phyloP scores from a whole-genome alignment of 2,797 vertebrate species.

The Threskiornis aethiopicus region DNA sequence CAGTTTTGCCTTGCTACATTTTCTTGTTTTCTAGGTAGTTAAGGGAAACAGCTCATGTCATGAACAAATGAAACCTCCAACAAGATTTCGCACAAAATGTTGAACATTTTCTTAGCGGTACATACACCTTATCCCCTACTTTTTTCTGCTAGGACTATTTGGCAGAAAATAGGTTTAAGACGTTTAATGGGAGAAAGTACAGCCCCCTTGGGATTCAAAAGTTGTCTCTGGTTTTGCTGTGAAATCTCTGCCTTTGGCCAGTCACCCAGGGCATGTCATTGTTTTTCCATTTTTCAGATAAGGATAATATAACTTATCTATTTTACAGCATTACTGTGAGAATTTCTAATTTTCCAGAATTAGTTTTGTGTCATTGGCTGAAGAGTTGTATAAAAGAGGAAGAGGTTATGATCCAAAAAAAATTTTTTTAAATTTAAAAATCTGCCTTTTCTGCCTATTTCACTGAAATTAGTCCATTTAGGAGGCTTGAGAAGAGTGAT shows the following conservation, averaged over 20 bases:
- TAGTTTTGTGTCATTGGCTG: neutral
- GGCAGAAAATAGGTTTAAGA: neutral
- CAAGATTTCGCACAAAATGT: neutral
- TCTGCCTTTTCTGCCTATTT: neutral
- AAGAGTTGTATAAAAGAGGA: neutral
- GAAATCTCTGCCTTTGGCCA: neutral
- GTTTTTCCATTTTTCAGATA: neutral
- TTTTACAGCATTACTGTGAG: neutral
- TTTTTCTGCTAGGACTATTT: neutral
- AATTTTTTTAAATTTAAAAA: too few relatives aligned
- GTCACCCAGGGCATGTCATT: neutral
- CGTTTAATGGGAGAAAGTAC: neutral
- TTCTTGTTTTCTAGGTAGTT: neutral
- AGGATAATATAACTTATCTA: neutral
- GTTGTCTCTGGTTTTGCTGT: neutral
- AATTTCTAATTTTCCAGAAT: neutral
- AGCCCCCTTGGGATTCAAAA: neutral
- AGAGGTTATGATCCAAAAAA: neutral
- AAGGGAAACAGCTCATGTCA: neutral
- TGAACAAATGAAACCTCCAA: neutral
- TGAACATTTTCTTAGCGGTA: neutral
- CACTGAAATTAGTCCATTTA: neutral
- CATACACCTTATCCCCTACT: neutral
- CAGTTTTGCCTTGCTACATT: neutral
- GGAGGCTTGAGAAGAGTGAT: neutral